These are phyloP conservation scores for Mirounga angustirostris DNA, from an alignment of 2,113 vertebrate species.

Conservation along the genomic window DNA sequence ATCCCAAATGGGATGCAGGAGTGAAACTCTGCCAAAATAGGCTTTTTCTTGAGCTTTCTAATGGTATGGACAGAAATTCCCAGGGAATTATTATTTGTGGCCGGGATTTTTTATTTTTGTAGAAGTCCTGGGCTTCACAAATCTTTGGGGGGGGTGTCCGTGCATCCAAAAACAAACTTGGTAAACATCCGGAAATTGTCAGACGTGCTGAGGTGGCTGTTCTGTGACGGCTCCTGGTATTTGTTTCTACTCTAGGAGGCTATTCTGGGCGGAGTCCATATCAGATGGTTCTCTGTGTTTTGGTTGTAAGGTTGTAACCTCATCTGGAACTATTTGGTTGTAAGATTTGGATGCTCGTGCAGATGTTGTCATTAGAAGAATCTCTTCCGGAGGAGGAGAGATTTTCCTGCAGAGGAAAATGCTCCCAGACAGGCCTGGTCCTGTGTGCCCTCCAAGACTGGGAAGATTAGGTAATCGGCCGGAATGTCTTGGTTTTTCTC, in stretches of 20 bases:
- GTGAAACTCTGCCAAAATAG: too few relatives aligned
- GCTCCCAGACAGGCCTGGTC: not conserved
- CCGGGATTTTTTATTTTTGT: not conserved
- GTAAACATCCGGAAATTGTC: not conserved
- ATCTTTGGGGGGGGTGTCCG: not conserved
- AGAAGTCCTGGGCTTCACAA: not conserved
- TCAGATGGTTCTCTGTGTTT: not conserved
- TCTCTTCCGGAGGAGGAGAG: not conserved
- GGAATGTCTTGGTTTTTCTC: not conserved
- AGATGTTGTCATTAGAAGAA: not conserved
- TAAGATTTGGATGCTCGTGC: accelerated
- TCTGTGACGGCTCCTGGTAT: accelerated
- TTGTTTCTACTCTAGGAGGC: not conserved
- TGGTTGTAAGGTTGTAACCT: not conserved
- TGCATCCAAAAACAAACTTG: not conserved
- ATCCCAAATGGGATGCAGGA: not conserved
- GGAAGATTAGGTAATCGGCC: not conserved
- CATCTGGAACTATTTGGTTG: not conserved
- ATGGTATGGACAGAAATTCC: accelerated
- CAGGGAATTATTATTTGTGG: not conserved
- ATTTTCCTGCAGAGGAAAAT: not conserved
- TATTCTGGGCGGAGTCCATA: not conserved
- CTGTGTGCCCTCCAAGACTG: accelerated
- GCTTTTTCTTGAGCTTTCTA: not conserved
- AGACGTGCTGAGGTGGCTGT: not conserved